phyloP scores from a whole-genome alignment of 2,888 invertebrate genomes.

The Cyclophora albipunctata region DNA sequence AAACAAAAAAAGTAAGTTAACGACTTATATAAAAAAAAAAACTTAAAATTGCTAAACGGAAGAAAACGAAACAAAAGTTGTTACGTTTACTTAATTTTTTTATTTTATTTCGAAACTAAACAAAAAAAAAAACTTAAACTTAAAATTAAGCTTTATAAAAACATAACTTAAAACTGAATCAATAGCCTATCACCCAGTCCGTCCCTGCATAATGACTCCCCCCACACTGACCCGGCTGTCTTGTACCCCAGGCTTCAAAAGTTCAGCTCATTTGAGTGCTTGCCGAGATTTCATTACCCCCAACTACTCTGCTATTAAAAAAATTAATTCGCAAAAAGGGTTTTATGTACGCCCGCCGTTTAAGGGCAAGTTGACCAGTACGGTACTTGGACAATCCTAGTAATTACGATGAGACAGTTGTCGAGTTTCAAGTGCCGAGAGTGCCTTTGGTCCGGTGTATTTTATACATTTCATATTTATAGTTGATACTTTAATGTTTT shows the following conservation, averaged over 20 bases:
- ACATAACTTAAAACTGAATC: too few species aligned
- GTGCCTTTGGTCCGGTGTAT: too few species aligned
- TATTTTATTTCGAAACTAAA: too few species aligned
- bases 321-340: conserved; percentile 49
- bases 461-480: too few species aligned
- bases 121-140: too few species aligned
- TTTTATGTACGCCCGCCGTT: conserved; percentile 57
- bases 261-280: conserved; percentile 74
- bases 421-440: conserved; percentile 26
- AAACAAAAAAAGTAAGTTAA: too few species aligned
- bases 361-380: conserved; percentile 64
- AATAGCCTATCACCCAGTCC: conserved; percentile 22
- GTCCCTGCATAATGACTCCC: conserved; percentile 58
- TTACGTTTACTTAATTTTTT: too few species aligned
- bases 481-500: too few species aligned
- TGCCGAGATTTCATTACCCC: conserved; percentile 72
- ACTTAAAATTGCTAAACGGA: too few species aligned
- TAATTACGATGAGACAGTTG: conserved; percentile 64
- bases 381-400: conserved; percentile 57
- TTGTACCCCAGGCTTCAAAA: conserved; percentile 72
- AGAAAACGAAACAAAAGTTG: too few species aligned
- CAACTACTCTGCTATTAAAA: conserved; percentile 68
- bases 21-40: too few species aligned
- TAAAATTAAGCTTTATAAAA: too few species aligned
- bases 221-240: conserved; percentile 69